A percentile compares a stretch with the other conserved stretches of the same genome.
Conservation (phyloP, 1,140 invertebrate species). For the Hypothenemus hampei region DNA sequence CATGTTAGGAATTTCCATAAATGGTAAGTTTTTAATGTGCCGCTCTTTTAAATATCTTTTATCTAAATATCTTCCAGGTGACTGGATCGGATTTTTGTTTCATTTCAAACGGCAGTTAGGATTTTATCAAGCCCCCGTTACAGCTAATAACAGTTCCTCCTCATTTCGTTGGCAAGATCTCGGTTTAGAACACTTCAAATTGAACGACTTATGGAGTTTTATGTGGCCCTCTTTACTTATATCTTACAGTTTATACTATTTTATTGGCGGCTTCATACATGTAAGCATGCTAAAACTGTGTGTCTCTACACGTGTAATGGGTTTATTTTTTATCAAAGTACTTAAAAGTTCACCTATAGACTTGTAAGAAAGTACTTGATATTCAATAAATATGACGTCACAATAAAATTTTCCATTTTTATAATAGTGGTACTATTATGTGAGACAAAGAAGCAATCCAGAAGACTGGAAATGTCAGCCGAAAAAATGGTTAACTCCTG, state of each 20-base stretch:
- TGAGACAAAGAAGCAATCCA: constrained; percentile 52
- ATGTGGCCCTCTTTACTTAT: constrained; percentile 49
- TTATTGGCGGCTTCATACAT: constrained; percentile 60
- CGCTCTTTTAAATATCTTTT: background rate
- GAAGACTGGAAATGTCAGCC: constrained; percentile 73
- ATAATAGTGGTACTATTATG: constrained; percentile 66
- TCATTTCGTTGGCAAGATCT: constrained; percentile 22
- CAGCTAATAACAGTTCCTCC: background rate
- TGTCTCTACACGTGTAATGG: background rate
- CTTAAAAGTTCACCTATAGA: background rate
- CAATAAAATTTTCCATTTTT: background rate
- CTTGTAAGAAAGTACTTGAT: background rate
- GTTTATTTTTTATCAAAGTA: background rate
- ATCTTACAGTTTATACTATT: constrained; percentile 55
- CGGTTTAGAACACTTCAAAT: constrained; percentile 48
- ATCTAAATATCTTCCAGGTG: constrained; percentile 51
- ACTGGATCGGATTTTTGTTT: constrained; percentile 59
- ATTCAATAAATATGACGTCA: background rate
- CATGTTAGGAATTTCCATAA: constrained; percentile 48
- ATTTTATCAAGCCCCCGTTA: constrained; percentile 35
- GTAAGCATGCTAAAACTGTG: constrained; percentile 48
- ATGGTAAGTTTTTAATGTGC: constrained; percentile 41
- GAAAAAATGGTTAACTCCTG: constrained; percentile 59
- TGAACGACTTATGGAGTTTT: constrained; percentile 50
- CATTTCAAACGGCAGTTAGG: constrained; percentile 54